These are phyloP conservation scores for Corynorhinus townsendii DNA, from an alignment of 2,113 vertebrate genomes.

Conservation along the genomic window DNA sequence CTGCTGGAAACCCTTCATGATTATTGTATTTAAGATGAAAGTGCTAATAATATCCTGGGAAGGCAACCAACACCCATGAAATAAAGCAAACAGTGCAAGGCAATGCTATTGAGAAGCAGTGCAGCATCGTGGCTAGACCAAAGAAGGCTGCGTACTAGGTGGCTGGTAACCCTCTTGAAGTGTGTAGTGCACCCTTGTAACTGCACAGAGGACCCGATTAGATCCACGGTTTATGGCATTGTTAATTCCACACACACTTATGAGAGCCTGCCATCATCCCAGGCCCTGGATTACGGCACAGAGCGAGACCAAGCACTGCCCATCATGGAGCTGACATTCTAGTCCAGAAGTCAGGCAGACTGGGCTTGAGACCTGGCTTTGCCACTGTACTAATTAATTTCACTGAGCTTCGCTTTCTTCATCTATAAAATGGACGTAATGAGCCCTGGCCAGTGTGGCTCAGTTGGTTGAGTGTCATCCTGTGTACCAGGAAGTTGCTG, in stretches of 20 bases:
- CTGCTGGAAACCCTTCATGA: neutral
- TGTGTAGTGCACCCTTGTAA: neutral
- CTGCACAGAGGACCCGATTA: neutral
- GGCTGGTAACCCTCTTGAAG: neutral
- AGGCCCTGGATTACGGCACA: neutral
- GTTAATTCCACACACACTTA: neutral
- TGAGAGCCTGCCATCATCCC: neutral
- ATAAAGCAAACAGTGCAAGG: neutral
- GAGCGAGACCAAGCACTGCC: neutral
- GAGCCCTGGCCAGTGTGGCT: no score
- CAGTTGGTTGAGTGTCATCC: no score
- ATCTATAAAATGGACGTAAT: neutral
- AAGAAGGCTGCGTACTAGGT: no score
- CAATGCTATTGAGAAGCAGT: neutral
- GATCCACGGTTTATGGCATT: neutral
- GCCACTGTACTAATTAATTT: neutral
- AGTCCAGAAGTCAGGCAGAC: neutral
- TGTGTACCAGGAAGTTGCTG: no score
- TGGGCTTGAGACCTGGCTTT: neutral
- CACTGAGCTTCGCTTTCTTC: neutral
- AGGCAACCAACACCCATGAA: neutral
- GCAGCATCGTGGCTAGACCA: neutral
- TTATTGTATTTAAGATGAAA: neutral
- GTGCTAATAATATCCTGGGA: neutral
- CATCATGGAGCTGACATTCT: neutral